phyloP scores from a whole-genome alignment of 2,113 vertebrate genomes.

The Gadus chalcogrammus region DNA sequence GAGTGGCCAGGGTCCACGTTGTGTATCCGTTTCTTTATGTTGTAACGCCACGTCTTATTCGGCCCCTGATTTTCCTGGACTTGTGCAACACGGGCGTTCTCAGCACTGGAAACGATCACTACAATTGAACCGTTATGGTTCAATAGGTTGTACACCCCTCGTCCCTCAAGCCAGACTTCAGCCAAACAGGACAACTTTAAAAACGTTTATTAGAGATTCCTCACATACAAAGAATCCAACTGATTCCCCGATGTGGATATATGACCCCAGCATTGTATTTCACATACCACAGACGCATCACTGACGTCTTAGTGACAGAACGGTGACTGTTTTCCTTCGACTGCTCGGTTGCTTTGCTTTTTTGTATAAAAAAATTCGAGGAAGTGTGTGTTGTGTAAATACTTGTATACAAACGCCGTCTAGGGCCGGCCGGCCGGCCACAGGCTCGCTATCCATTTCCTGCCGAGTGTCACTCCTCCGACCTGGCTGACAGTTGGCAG shows the following conservation, averaged over 20 bases:
- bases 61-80: no score
- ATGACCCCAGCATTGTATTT: not conserved
- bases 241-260: no score
- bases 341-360: constrained; percentile 23
- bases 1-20: not conserved
- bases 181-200: no score
- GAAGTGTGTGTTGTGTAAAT: constrained; percentile 43
- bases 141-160: no score
- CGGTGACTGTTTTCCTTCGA: not conserved
- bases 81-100: no score
- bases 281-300: not conserved
- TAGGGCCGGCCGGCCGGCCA: constrained; percentile 46
- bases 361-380: constrained; percentile 10
- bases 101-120: no score
- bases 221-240: no score
- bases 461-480: constrained; percentile 31
- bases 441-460: constrained; percentile 51
- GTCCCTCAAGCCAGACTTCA: no score
- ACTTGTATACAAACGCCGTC: constrained; percentile 36
- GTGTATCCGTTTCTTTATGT: no score
- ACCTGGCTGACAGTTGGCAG: constrained; percentile 49
- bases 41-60: no score
- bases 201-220: no score
- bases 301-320: not conserved
- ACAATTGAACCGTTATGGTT: no score